Conservation (phyloP, 2,113 vertebrate genomes). For the Naja naja region DNA sequence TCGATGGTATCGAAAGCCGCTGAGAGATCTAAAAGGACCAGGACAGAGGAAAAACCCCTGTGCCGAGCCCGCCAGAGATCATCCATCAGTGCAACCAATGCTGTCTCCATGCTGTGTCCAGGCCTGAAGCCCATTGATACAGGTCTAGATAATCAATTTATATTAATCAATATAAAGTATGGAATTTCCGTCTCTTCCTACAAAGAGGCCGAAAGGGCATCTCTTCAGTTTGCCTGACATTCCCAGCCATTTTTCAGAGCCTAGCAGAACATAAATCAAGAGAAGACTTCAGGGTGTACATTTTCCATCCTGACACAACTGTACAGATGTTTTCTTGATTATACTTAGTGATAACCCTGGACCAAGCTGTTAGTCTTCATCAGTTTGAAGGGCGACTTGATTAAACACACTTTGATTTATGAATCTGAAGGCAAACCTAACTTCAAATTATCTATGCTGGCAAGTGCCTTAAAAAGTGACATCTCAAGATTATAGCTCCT, state of each 20-base stretch:
- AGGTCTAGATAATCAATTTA: no score
- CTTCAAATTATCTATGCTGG: slow-evolving; percentile 49
- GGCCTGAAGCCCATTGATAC: no score
- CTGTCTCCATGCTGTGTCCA: no score
- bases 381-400: slow-evolving; percentile 43
- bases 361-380: slow-evolving; percentile 15
- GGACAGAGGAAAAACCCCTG: no score
- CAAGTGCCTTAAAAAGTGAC: background rate
- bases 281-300: background rate
- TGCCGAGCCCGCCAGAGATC: no score
- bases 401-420: slow-evolving; percentile 40
- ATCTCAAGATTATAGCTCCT: slow-evolving; percentile 39
- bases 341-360: background rate
- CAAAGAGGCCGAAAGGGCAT: background rate
- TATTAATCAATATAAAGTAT: no score
- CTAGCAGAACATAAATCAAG: background rate
- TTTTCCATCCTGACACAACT: background rate
- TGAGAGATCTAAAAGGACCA: no score
- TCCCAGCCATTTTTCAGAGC: background rate
- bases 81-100: no score
- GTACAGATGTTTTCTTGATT: background rate
- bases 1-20: no score
- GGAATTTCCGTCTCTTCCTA: background rate
- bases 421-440: slow-evolving; percentile 44
- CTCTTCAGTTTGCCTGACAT: background rate